phyloP scores from a whole-genome alignment of 2,113 vertebrate genomes.

The Urocolius indicus region DNA sequence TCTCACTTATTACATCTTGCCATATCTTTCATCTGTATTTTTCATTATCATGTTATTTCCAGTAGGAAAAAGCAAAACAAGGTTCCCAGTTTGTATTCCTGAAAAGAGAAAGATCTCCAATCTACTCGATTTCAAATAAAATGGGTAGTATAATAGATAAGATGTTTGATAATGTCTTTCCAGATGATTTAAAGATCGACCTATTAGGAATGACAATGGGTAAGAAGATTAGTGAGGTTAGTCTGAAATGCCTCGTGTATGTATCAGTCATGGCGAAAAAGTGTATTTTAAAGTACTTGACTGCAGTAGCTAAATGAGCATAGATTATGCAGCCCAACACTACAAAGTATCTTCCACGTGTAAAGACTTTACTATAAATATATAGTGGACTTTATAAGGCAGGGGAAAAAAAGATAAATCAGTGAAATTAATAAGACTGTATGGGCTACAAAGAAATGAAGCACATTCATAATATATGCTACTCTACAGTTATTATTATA shows the following conservation, averaged over 20 bases:
- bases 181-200: background rate
- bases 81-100: background rate
- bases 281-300: background rate
- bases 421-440: background rate
- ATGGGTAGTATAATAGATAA: background rate
- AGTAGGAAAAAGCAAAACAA: background rate
- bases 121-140: background rate
- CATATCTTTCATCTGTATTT: background rate
- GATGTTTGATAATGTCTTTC: background rate
- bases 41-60: background rate
- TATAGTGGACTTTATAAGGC: background rate
- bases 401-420: background rate
- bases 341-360: background rate
- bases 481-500: background rate
- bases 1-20: background rate
- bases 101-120: background rate
- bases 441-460: background rate
- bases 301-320: background rate
- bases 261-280: background rate
- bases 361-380: background rate
- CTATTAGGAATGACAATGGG: background rate
- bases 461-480: background rate
- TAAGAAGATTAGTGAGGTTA: conserved; percentile 16
- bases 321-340: background rate
- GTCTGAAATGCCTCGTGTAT: background rate